Conservation (phyloP, 2,888 invertebrate species). For the Eupithecia abbreviata region DNA sequence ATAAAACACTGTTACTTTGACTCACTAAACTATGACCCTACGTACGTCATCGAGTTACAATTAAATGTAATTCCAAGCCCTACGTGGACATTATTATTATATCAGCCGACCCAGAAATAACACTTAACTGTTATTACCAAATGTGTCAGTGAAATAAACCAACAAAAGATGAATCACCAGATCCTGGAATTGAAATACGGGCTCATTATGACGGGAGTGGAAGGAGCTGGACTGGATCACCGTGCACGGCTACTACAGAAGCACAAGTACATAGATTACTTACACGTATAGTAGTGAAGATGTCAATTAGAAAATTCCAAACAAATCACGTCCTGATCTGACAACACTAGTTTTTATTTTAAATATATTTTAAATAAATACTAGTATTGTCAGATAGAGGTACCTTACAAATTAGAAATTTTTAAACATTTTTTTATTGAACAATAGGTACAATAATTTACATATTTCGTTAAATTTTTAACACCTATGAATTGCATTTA, state of each 20-base stretch:
- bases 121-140: conserved; percentile 24
- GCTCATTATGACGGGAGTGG: conserved; percentile 50
- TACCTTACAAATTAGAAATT: too few species aligned
- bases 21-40: not conserved
- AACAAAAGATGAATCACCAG: conserved; percentile 46
- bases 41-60: not conserved
- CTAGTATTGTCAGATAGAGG: too few species aligned
- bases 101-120: not conserved
- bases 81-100: not conserved
- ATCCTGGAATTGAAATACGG: conserved; percentile 45
- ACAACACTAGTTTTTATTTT: not conserved
- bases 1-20: not conserved
- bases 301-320: not conserved
- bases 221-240: conserved; percentile 1
- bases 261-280: conserved; percentile 17
- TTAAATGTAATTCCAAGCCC: not conserved
- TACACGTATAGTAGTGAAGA: not conserved
- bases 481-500: too few species aligned
- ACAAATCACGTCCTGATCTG: not conserved
- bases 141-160: conserved; percentile 45
- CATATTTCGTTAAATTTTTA: too few species aligned
- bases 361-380: too few species aligned
- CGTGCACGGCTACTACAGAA: conserved; percentile 3
- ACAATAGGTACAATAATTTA: too few species aligned
- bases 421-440: too few species aligned